Base-by-base conservation (phyloP, 2,888 invertebrate genomes). In the Argyresthia goedartella region DNA sequence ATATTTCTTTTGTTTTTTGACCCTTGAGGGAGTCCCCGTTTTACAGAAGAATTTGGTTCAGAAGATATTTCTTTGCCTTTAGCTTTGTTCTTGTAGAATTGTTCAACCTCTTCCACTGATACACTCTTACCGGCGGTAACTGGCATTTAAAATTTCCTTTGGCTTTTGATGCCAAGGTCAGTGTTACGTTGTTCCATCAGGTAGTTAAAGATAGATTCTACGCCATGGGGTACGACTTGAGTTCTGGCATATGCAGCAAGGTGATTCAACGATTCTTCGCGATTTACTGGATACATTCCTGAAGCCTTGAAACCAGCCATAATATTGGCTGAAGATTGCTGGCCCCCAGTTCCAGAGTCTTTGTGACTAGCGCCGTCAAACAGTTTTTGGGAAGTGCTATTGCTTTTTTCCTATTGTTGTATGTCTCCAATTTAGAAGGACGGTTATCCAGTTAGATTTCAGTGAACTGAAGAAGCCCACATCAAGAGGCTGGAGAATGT, bases 371-470 rank as follows among this genome's bases (percentile, higher is more conserved):
- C 33, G 33, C 34, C n/a, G 47, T 34, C 9, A 48, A 48, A 11
- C 33, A 15, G n/a, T 33, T 34, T 48, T 48, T 48, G 11, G 47
- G 47, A 33, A 48, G 33, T 34, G 47, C 47, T 25, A 35, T 13
- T 10, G 14, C 47, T 34, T 48, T 48, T 48, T 48, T 6, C 47
- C 47, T 48, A 34, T 48, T 9, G 7, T 34, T n/a, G 47, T 48
- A 34, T 34, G 33, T 11, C 47, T 11, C n/a, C 34, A 48, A 14
- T 48, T 35, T n/a, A 34, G 11, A n/a, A 15, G 33, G 9, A 51
- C 51, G 39, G 45, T 51, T 39, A 46, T 45, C 46, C 46, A 51
- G 16, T 43, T 44, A n/a, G 50, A 33, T 35, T 51, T 48, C 14
- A 48, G 11, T 34, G 34, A n/a, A 7, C 34, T 34, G 34, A 48